A percentile compares a stretch with the other conserved stretches of the same genome.
Evolutionary conservation across 1,140 invertebrate genomes (phyloP).

Genomic region (Trachymyrmex septentrionalis): DNA sequence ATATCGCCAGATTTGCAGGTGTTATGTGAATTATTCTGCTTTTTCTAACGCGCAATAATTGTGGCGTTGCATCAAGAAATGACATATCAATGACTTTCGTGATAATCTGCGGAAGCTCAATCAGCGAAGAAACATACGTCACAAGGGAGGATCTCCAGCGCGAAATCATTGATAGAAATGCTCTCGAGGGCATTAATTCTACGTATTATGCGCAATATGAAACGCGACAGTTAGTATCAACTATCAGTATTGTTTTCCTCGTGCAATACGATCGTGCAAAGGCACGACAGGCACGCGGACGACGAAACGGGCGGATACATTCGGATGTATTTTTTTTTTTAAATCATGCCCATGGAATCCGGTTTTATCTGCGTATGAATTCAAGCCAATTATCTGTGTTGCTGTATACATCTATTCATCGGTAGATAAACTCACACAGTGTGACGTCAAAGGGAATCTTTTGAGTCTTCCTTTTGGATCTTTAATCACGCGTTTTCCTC

Average conservation of each 20-base stretch:
- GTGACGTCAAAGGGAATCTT: constrained; percentile 27
- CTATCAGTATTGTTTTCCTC: constrained; percentile 49
- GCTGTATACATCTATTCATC: constrained; percentile 13
- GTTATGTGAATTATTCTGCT: not conserved
- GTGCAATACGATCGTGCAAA: constrained; percentile 10
- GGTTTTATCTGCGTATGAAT: constrained; percentile 11
- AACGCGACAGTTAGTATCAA: not conserved
- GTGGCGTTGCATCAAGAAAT: not conserved
- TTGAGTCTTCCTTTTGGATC: not conserved
- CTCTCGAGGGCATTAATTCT: constrained; percentile 23
- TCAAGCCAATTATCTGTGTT: not conserved
- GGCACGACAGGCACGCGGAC: constrained; percentile 15
- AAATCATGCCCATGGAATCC: constrained; percentile 44
- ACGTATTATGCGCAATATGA: constrained; percentile 10
- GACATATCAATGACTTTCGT: not conserved
- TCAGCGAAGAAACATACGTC: constrained; percentile 26
- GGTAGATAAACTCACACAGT: not conserved
- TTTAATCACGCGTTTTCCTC: not conserved
- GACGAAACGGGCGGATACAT: not conserved
- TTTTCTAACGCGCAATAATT: not conserved
- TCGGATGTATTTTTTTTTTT: constrained; percentile 6
- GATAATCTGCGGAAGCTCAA: constrained; percentile 9
- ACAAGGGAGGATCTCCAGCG: not conserved
- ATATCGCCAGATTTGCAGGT: not conserved
- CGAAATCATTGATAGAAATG: constrained; percentile 33